phyloP scores from a whole-genome alignment of 2,797 vertebrate species.

The Mallotus villosus region DNA sequence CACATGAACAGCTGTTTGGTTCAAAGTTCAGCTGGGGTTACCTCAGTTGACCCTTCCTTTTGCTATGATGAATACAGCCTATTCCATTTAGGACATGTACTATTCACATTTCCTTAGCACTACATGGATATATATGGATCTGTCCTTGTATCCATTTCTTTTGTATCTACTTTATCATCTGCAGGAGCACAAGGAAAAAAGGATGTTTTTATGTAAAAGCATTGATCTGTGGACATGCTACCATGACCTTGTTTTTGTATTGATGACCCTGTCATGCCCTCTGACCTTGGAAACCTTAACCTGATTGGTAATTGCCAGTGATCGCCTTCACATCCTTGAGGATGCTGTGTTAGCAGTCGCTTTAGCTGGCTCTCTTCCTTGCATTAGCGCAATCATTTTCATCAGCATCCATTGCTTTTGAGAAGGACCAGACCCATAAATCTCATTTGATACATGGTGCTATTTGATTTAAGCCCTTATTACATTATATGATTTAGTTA shows the following conservation, averaged over 20 bases:
- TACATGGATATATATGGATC: constrained; percentile 6
- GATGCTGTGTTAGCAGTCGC: constrained; percentile 38
- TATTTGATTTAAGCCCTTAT: constrained; percentile 76
- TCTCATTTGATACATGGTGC: constrained; percentile 66
- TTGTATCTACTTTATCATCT: constrained; percentile 10
- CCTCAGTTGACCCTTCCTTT: not conserved
- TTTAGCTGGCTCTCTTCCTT: constrained; percentile 41
- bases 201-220: constrained; percentile 64
- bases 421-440: constrained; percentile 66
- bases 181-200: constrained; percentile 25
- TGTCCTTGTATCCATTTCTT: no score
- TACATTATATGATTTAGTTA: constrained; percentile 68
- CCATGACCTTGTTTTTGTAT: constrained; percentile 68
- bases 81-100: not conserved
- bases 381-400: constrained; percentile 62
- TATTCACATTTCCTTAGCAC: constrained; percentile 9
- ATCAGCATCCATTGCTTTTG: constrained; percentile 63
- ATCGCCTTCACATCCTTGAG: constrained; percentile 48
- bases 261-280: constrained; percentile 58
- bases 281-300: constrained; percentile 63
- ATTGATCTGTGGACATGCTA: constrained; percentile 70
- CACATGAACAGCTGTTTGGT: not conserved
- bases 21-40: not conserved
- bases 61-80: not conserved
- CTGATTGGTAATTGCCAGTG: constrained; percentile 45